Conservation (phyloP, 1,140 invertebrate species). For the Procambarus clarkii region DNA sequence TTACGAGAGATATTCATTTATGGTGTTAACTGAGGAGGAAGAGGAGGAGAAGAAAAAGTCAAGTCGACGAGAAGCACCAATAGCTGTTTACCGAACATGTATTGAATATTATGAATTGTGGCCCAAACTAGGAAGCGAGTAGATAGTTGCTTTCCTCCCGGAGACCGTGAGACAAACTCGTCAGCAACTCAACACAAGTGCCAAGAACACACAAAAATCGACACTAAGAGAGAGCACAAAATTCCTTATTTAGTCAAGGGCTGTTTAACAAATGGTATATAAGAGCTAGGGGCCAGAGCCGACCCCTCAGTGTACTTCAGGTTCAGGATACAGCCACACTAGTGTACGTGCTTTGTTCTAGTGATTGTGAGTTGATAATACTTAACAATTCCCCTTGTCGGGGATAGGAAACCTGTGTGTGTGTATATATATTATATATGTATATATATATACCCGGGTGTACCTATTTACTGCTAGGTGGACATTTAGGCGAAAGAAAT, state of each 20-base stretch:
- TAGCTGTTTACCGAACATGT: too few relatives aligned
- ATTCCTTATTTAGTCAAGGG: background rate
- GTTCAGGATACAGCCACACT: constrained; percentile 38
- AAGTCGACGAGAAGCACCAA: too few relatives aligned
- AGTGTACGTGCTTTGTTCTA: constrained; percentile 18
- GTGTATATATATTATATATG: too few relatives aligned
- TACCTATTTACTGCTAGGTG: too few relatives aligned
- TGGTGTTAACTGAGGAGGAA: background rate
- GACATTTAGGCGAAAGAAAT: too few relatives aligned
- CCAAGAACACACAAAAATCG: background rate
- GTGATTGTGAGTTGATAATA: too few relatives aligned
- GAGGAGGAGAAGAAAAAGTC: background rate
- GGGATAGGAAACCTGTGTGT: too few relatives aligned
- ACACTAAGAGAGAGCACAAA: background rate
- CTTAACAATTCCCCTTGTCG: too few relatives aligned
- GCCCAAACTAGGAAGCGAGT: background rate
- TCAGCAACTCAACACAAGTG: background rate
- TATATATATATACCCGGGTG: too few relatives aligned
- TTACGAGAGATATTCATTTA: too few relatives aligned
- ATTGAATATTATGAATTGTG: background rate
- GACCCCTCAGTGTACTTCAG: constrained; percentile 50
- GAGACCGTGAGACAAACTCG: background rate
- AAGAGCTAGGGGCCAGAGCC: background rate
- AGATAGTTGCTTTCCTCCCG: background rate
- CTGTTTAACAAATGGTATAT: background rate